A percentile compares a stretch with the other conserved stretches of the same genome.
Evolutionary conservation across 1,140 invertebrate species (phyloP).

Genomic region (Drosophila micromelanica): DNA sequence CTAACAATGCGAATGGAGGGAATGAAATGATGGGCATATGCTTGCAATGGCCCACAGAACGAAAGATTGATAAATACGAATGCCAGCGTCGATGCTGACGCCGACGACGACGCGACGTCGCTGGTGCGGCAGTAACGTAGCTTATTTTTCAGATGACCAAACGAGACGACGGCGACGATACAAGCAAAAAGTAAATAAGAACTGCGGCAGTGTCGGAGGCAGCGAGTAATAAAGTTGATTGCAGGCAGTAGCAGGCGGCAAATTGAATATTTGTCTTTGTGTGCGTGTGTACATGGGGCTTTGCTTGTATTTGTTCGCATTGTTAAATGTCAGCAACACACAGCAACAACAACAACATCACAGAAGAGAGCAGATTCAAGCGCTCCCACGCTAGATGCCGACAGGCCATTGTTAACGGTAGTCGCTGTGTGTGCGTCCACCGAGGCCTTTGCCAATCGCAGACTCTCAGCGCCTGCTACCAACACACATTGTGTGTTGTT

Average conservation of each 20-base stretch:
- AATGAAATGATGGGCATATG: slow-evolving; percentile 36
- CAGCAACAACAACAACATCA: slow-evolving; percentile 24
- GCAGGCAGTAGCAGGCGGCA: slow-evolving; percentile 61
- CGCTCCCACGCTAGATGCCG: slow-evolving; percentile 26
- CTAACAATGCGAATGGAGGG: slow-evolving; percentile 45
- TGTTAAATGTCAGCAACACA: slow-evolving; percentile 65
- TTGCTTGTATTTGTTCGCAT: slow-evolving; percentile 71
- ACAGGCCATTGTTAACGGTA: slow-evolving; percentile 58
- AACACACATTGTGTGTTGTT: slow-evolving; percentile 17
- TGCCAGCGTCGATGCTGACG: slow-evolving; percentile 5
- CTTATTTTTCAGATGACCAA: slow-evolving; percentile 70
- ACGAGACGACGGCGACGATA: slow-evolving; percentile 35
- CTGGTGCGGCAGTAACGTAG: slow-evolving; percentile 11
- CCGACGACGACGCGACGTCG: slow-evolving; percentile 4
- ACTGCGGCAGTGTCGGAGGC: slow-evolving; percentile 29
- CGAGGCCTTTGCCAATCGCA: slow-evolving; percentile 25
- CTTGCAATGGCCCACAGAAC: slow-evolving; percentile 47
- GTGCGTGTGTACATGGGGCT: slow-evolving; percentile 8
- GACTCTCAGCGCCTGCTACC: slow-evolving; percentile 33
- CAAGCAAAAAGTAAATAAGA: slow-evolving; percentile 54
- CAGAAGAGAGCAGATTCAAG: slow-evolving; percentile 15
- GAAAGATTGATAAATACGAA: slow-evolving; percentile 67
- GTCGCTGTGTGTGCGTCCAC: neutral
- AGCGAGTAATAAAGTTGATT: slow-evolving; percentile 72
- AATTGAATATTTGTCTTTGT: slow-evolving; percentile 61